Evolutionary conservation across 1,140 invertebrate genomes (phyloP), one percentile per base, ranked within the genome.

Genomic region (Pygmarrhopalites habei): DNA sequence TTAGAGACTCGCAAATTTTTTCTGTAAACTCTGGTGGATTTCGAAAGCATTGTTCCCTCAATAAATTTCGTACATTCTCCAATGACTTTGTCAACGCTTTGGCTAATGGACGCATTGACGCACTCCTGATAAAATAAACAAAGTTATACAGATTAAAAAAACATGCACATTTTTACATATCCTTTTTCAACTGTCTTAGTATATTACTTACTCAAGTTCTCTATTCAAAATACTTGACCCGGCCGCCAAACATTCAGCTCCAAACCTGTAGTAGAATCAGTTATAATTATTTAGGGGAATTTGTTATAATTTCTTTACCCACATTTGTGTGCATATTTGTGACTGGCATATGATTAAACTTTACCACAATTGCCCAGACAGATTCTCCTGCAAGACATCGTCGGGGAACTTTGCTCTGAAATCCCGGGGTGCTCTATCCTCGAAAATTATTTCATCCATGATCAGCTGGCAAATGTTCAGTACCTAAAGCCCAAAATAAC

Each of bases 341-440:
- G n/a, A n/a, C n/a, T n/a, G n/a, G n/a, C n/a, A n/a, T n/a, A n/a
- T n/a, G n/a, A n/a, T n/a, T n/a, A n/a, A n/a, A n/a, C n/a, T n/a
- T n/a, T n/a, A 99, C 96, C 96, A 99, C 17, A 99, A 80, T 78
- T 99, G 96, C 0, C 95, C 95, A 23, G 94, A 92, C 21, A 99
- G 78, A 79, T 95, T 97, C 74, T 98, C 95, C 76, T 97, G 94
- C 72, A 98, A 82, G 2, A 99, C 92, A 76, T 98, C 95, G 77
- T 98, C 96, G 0, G 96, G 95, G 76, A 98, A 99, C 77, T 99
- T 99, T 26, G 94, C 92, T n/a, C 95, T 82, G 75, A 96, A 98
- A 69, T 97, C 95, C 25, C 95, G 80, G 68, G 89, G 87, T 26
- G 95, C 92, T 47, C 95, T 80, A 71, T 93, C 86, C 43, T 88